Evolutionary conservation across 2,888 invertebrate species (phyloP), one percentile per base, ranked within the genome.

Genomic region (Auanema freiburgensis): DNA sequence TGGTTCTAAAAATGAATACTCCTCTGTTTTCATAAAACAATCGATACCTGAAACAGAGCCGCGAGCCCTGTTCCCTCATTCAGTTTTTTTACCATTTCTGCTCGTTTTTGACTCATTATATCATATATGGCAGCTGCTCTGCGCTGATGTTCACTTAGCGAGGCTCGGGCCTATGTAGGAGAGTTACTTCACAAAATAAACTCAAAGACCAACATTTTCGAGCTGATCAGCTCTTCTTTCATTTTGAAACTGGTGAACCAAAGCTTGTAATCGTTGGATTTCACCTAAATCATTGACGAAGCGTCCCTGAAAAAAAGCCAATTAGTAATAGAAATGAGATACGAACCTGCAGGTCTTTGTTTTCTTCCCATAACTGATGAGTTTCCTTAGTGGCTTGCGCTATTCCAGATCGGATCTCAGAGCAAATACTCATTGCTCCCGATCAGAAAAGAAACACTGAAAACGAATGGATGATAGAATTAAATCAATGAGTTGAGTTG

Each of bases 201-300:
- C 8, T 25, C 51, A 18, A n/a, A 61, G 14, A 46, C 49, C 11
- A 46, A 70, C 76, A 14, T 69, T 64, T 43, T 33, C 46, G 16
- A 65, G 54, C 54, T 83, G 82, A n/a, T 81, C 81, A 12, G 54
- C 58, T 1, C 78, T 65, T 41, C 70, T 68, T 41, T 78, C 74
- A 6, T 61, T 59, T 53, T 81, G 79, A 59, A 83, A 57, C 52
- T 79, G 79, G 14, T 61, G 56, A 53, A 80, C 78, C 14, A 77
- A 71, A 54, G 74, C 23, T 52, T 83, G 81, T 16, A 79, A 63
- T n/a, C 80, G 71, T 55, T 82, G 82, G n/a, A 82, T 69, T 57
- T 82, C 82, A 40, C 74, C 72, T 25, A 82, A 56, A 46, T 82
- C 81, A 50, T 81, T 81, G 42, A 82, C 78, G 59, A 82, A 82